Percentiles rank a stretch among this genome's conserved stretches.
Conservation (phyloP, 2,113 vertebrate genomes). For the Myanophis thanlyinensis region DNA sequence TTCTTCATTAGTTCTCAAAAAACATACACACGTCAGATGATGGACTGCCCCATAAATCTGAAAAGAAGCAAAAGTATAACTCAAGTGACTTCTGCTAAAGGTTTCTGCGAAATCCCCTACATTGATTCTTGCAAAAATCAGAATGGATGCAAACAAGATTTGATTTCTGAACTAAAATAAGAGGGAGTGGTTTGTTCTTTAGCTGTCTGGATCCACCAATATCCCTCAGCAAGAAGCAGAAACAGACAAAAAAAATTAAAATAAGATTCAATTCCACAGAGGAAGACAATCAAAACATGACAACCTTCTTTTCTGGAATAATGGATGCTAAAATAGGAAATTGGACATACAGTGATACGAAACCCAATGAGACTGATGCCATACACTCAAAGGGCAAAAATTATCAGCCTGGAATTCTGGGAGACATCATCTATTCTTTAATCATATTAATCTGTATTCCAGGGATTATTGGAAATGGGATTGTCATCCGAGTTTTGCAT, state of each 20-base stretch:
- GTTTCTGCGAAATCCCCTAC: too few species aligned
- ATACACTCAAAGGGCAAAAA: neutral
- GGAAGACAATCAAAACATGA: neutral
- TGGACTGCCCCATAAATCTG: too few species aligned
- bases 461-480: neutral
- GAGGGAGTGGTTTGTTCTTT: neutral
- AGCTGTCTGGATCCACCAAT: neutral
- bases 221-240: neutral
- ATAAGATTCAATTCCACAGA: neutral
- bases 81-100: neutral
- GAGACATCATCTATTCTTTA: too few species aligned
- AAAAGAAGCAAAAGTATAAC: too few species aligned
- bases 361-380: neutral
- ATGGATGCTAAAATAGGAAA: neutral
- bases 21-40: neutral
- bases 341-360: neutral
- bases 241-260: too few species aligned
- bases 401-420: neutral
- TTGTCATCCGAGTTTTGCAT: neutral
- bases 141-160: neutral
- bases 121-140: neutral
- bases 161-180: neutral
- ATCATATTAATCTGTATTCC: neutral
- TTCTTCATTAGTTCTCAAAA: too few species aligned
- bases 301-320: neutral